Evolutionary conservation across 2,797 vertebrate genomes (phyloP), one percentile per base, ranked within the genome.

Genomic region (Periparus ater): DNA sequence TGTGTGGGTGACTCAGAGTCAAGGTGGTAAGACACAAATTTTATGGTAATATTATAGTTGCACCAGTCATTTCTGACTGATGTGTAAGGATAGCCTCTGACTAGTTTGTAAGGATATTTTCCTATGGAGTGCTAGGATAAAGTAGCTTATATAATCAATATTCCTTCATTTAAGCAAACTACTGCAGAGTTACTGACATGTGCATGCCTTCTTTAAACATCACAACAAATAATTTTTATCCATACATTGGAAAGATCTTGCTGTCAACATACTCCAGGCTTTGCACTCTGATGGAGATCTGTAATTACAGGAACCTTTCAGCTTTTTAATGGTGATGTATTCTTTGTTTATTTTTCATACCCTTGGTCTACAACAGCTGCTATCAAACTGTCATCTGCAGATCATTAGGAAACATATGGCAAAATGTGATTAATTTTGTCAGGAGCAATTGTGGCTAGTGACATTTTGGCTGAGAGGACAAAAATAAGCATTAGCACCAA

Each of bases 341-440:
- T 88, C 40, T 91, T 71, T 92, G 71, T 87, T 93, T 95, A 82
- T 70, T 90, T 95, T 94, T 95, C 62, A 27, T 73, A 73, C 44
- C 53, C 88, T 86, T 88, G 38, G 63, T 86, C 66, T 93, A 40
- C 55, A 85, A 62, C 60, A 95, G 76, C 73, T 93, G 72, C 82
- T 92, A 68, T 89, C 38, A 74, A 93, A 89, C 42, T 71, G 47
- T 91, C 53, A 93, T 89, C 84, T 87, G 51, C 11, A 11, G 53
- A 91, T 86, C 76, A 71, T 94, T 91, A 94, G 60, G 74, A 95
- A 97, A 79, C 79, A 86, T 90, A 84, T 79, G 73, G 83, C 71
- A 82, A 62, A 57, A 81, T 85, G 83, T 79, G 88, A 92, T 92
- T 94, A 78, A 92, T 93, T 92, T 84, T 90, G 73, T 92, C 67